Conservation (phyloP, 2,888 invertebrate species). For the Pristionchus fissidentatus region DNA sequence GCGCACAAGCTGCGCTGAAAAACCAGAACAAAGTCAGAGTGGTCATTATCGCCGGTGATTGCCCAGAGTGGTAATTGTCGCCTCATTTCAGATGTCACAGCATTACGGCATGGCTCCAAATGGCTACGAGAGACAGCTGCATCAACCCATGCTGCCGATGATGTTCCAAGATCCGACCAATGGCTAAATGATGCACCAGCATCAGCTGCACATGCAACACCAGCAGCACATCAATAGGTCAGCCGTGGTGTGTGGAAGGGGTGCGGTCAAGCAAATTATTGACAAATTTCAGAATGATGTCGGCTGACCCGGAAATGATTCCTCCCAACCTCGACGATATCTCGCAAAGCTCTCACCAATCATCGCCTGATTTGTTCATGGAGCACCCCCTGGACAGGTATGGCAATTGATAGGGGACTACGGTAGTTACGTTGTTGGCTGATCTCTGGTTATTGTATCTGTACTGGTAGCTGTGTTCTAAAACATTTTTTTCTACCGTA, state of each 20-base stretch:
- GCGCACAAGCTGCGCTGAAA: too few species aligned
- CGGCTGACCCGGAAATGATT: background rate
- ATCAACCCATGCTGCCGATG: conserved; percentile 18
- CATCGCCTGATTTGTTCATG: conserved; percentile 34
- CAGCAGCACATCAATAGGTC: conserved; percentile 15
- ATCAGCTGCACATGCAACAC: conserved; percentile 24
- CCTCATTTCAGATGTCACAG: conserved; percentile 35
- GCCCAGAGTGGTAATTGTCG: background rate
- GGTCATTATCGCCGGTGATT: too few species aligned
- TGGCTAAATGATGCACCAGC: conserved; percentile 12
- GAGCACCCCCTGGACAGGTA: too few species aligned
- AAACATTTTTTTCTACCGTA: background rate
- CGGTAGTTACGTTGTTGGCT: background rate
- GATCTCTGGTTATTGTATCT: background rate
- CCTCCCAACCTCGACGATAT: conserved; percentile 30
- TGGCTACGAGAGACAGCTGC: conserved; percentile 21
- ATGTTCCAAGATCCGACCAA: conserved; percentile 5
- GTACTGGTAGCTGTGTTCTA: background rate
- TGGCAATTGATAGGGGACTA: background rate
- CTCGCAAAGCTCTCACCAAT: conserved; percentile 48
- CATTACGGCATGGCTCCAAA: conserved; percentile 10
- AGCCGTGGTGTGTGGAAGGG: background rate
- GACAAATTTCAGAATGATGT: conserved; percentile 27
- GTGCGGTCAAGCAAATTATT: too few species aligned
- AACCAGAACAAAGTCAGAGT: too few species aligned